phyloP scores from a whole-genome alignment of 2,888 invertebrate species.

The Synergus japonicus region DNA sequence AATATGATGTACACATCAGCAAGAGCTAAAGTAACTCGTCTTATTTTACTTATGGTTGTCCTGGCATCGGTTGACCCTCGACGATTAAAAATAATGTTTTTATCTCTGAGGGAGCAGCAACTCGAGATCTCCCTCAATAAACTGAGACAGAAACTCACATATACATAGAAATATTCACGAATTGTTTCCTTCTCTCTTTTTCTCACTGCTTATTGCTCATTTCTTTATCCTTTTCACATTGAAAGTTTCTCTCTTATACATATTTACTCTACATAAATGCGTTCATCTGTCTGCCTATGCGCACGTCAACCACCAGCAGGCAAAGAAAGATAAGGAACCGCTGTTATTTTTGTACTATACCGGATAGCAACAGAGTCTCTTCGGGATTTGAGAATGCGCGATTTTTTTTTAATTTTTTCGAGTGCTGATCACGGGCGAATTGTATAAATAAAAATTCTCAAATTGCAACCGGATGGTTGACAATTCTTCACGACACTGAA shows the following conservation, averaged over 20 bases:
- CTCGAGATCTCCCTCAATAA: slow-evolving; percentile 37
- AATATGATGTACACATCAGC: slow-evolving; percentile 2
- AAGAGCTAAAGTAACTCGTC: slow-evolving; percentile 19
- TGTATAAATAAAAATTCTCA: background rate
- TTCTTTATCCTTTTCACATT: background rate
- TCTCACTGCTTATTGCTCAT: slow-evolving; percentile 13
- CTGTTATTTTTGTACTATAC: slow-evolving; percentile 70
- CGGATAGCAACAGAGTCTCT: slow-evolving; percentile 71
- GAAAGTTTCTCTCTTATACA: background rate
- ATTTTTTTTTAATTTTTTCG: slow-evolving; percentile 1
- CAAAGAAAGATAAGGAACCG: slow-evolving; percentile 65
- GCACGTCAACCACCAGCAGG: slow-evolving; percentile 53
- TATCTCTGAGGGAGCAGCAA: slow-evolving; percentile 51
- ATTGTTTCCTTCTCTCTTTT: background rate
- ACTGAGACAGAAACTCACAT: background rate
- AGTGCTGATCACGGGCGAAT: background rate
- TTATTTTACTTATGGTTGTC: slow-evolving; percentile 39
- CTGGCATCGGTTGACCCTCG: slow-evolving; percentile 38
- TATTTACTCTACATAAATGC: slow-evolving; percentile 31
- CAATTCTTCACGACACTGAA: background rate
- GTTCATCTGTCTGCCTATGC: slow-evolving; percentile 22
- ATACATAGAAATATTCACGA: background rate
- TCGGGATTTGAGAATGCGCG: slow-evolving; percentile 38
- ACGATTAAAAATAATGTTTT: slow-evolving; percentile 41
- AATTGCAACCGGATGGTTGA: background rate